phyloP scores from a whole-genome alignment of 2,797 vertebrate species.

The Acrossocheilus fasciatus region DNA sequence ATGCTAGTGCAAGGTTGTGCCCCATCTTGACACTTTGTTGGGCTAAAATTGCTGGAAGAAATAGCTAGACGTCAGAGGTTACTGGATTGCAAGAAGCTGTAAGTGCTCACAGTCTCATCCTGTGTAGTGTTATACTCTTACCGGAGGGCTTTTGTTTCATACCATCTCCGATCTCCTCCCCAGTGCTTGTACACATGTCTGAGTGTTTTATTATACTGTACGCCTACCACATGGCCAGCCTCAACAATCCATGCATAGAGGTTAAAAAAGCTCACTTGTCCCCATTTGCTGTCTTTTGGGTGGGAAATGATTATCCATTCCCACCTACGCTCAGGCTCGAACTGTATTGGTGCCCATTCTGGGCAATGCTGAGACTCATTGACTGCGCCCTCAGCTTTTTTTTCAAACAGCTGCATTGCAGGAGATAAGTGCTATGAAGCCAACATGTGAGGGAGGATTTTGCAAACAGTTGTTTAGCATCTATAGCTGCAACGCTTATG shows the following conservation, averaged over 20 bases:
- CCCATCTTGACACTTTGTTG: background rate
- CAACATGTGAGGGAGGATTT: conserved; percentile 44
- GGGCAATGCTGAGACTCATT: conserved; percentile 27
- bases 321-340: conserved; percentile 38
- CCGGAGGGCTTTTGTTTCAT: conserved; percentile 8
- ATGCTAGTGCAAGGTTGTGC: background rate
- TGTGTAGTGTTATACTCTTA: background rate
- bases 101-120: background rate
- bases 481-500: conserved; percentile 13
- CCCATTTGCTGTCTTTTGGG: conserved; percentile 37
- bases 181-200: background rate
- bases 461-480: conserved; percentile 23
- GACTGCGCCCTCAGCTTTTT: conserved; percentile 11
- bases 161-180: background rate
- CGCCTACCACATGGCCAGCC: background rate
- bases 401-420: conserved; percentile 38
- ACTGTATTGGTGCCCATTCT: conserved; percentile 25
- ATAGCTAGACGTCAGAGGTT: conserved; percentile 3
- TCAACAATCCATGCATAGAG: conserved; percentile 13
- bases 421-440: conserved; percentile 36
- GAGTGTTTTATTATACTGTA: conserved; percentile 11
- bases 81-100: conserved; percentile 16
- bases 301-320: conserved; percentile 40
- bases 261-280: conserved; percentile 28
- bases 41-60: background rate